Conservation (phyloP, 2,797 vertebrate species). For the Melanogrammus aeglefinus region DNA sequence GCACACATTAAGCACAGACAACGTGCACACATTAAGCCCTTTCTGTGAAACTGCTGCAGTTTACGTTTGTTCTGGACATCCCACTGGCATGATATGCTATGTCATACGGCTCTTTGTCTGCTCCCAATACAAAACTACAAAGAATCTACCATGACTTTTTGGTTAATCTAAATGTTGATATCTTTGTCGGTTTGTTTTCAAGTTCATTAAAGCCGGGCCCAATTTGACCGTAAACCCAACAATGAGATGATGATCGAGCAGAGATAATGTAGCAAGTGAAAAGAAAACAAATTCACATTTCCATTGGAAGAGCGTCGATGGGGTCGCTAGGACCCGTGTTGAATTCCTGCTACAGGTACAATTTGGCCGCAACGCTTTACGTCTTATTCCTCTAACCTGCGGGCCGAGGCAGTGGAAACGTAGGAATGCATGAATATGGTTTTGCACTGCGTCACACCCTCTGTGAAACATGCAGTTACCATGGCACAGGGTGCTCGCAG, state of each 20-base stretch:
- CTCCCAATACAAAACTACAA: background rate
- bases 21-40: background rate
- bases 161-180: too few species aligned
- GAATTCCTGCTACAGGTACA: background rate
- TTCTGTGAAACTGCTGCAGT: background rate
- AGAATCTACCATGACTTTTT: too few species aligned
- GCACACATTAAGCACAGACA: background rate
- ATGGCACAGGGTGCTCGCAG: background rate
- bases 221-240: too few species aligned
- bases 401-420: too few species aligned
- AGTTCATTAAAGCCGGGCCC: too few species aligned
- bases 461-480: background rate
- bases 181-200: too few species aligned
- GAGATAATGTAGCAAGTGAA: background rate
- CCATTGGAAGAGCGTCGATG: background rate
- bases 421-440: too few species aligned
- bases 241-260: background rate
- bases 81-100: background rate
- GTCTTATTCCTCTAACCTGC: background rate
- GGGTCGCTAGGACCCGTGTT: background rate
- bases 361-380: background rate
- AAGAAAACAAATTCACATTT: background rate
- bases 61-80: background rate
- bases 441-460: too few species aligned
- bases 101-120: background rate